These are phyloP conservation scores for Brenthis ino DNA, from an alignment of 2,888 invertebrate genomes.

Conservation along the genomic window DNA sequence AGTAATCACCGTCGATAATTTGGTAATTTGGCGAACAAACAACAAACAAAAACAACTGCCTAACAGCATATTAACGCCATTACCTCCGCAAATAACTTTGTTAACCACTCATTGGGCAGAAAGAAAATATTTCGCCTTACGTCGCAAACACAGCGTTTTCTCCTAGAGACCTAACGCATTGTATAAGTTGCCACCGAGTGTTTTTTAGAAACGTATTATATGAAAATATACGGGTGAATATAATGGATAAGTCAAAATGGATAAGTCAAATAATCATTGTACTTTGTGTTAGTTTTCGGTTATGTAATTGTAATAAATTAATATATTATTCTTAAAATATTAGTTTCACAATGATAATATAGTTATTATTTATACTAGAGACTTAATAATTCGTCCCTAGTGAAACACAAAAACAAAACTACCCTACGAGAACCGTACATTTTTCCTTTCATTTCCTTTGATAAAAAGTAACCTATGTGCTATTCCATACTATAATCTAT, in stretches of 20 bases:
- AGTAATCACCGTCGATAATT: not conserved
- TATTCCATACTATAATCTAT: too few species aligned
- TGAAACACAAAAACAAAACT: too few species aligned
- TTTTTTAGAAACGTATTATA: conserved; percentile 16
- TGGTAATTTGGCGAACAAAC: conserved; percentile 3
- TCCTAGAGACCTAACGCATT: conserved; percentile 5
- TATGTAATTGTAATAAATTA: not conserved
- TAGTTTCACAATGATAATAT: too few species aligned
- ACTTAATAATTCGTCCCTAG: too few species aligned
- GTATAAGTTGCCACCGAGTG: conserved; percentile 16
- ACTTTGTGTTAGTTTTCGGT: too few species aligned
- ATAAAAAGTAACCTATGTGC: too few species aligned
- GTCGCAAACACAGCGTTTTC: conserved; percentile 15
- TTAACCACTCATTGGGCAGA: conserved; percentile 16
- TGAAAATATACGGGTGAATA: conserved; percentile 9
- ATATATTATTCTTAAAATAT: too few species aligned
- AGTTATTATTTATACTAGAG: too few species aligned
- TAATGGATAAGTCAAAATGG: not conserved
- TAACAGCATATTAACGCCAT: conserved; percentile 17
- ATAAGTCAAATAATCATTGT: not conserved
- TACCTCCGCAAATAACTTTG: conserved; percentile 10
- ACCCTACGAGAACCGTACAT: too few species aligned
- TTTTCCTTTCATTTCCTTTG: too few species aligned
- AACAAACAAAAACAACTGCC: conserved; percentile 6
- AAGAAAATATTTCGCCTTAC: conserved; percentile 15